These are phyloP conservation scores for Bilobella aurantiaca DNA, from an alignment of 1,140 invertebrate genomes.

Conservation along the genomic window DNA sequence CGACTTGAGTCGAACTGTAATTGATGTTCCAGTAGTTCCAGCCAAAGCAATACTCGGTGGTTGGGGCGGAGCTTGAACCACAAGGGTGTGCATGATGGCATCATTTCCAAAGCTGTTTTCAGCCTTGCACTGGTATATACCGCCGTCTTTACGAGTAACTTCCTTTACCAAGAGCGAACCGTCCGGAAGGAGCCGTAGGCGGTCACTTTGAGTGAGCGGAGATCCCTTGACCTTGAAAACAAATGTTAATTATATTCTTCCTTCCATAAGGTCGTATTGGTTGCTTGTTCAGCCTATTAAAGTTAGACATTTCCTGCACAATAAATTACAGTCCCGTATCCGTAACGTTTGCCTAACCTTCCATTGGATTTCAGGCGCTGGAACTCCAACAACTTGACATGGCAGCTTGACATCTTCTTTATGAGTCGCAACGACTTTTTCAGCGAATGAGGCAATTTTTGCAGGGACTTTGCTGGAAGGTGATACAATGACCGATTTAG, in stretches of 20 bases:
- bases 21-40: slow-evolving; percentile 69
- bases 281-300: too few relatives aligned
- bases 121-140: slow-evolving; percentile 58
- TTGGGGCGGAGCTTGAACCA: slow-evolving; percentile 61
- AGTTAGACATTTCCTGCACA: too few relatives aligned
- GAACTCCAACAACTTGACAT: slow-evolving; percentile 79
- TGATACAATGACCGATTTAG: slow-evolving; percentile 68
- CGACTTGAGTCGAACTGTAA: slow-evolving; percentile 67
- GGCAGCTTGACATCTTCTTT: slow-evolving; percentile 83
- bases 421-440: slow-evolving; percentile 76
- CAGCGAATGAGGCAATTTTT: slow-evolving; percentile 84
- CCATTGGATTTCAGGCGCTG: slow-evolving; percentile 77
- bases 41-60: slow-evolving; percentile 65
- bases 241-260: not conserved
- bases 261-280: too few relatives aligned
- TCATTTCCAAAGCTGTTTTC: slow-evolving; percentile 87
- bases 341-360: too few relatives aligned
- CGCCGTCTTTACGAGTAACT: slow-evolving; percentile 57
- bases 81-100: slow-evolving; percentile 62
- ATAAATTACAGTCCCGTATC: too few relatives aligned
- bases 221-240: slow-evolving; percentile 45
- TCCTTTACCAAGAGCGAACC: slow-evolving; percentile 81
- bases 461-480: slow-evolving; percentile 79
- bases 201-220: slow-evolving; percentile 56
- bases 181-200: slow-evolving; percentile 70